Evolutionary conservation across 2,797 vertebrate species (phyloP).

Genomic region (Apodemus agrarius): DNA sequence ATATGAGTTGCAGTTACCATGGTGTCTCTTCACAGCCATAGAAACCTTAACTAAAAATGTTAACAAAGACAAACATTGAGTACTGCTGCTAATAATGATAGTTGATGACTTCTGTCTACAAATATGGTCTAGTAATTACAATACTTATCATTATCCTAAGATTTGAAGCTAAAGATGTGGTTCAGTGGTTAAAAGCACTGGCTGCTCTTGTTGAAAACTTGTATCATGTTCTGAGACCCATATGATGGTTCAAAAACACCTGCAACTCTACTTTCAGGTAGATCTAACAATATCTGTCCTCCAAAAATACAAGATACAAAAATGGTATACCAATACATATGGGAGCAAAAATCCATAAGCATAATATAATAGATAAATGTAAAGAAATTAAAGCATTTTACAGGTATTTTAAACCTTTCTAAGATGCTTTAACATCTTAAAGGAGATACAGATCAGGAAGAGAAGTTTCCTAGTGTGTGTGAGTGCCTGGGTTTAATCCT

Average conservation of each 20-base stretch:
- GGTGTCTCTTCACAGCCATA: not conserved
- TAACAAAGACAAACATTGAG: constrained; percentile 27
- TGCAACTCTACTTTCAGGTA: not conserved
- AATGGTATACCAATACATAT: not conserved
- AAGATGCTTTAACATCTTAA: not conserved
- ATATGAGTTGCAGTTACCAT: not conserved
- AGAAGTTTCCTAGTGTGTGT: not conserved
- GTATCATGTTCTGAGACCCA: not conserved
- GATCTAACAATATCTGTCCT: not conserved
- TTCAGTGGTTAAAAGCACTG: not conserved
- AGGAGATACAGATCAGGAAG: not conserved
- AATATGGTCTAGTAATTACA: not conserved
- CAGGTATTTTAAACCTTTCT: not conserved
- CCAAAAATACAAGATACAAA: not conserved
- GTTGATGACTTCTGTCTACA: not conserved
- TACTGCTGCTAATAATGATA: not conserved
- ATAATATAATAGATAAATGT: not conserved
- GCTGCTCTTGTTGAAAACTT: not conserved
- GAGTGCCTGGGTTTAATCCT: not conserved
- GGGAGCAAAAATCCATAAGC: no score
- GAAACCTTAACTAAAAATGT: not conserved
- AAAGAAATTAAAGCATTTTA: not conserved
- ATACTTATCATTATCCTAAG: constrained; percentile 20
- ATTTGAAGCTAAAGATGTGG: not conserved
- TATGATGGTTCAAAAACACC: not conserved